Evolutionary conservation across 2,888 invertebrate genomes (phyloP), one percentile per base, ranked within the genome.

Genomic region (Flexamia atlantica): DNA sequence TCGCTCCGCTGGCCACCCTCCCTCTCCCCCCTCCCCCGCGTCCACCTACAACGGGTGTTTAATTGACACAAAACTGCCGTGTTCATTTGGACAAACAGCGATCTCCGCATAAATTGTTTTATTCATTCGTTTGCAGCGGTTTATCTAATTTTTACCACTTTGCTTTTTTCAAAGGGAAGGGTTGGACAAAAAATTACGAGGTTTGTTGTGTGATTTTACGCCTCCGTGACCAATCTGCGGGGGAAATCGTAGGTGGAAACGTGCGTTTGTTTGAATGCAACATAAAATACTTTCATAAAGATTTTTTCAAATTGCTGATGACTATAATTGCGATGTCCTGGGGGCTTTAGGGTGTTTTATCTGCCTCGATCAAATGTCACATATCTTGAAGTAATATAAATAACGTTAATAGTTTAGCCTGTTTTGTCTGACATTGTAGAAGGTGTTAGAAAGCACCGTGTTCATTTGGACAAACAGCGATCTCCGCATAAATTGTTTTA

Each of bases 1-100:
- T 74, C 83, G 46, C 70, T 80, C 80, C 28, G 23, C 74, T 46
- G 40, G 25, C 40, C 70, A 4, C 36, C 30, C 81, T 83, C 79
- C 40, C 82, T 72, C 81, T 84, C 79, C 50, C 82, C 32, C 53
- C 50, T 60, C 64, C 83, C 46, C 79, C 64, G 70, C 17, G 25
- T 64, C 82, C 53, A 50, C 70, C 40, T 23, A 10, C 70, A 25
- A 25, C 40, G 36, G 36, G 32, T 40, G 40, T 70, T 40, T 70
- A 70, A 70, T 70, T 70, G 70, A 36, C 70, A 40, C 40, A 70
- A 70, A 70, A 70, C 70, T 40, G 70, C 40, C 70, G 70, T 70
- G 70, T 70, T 70, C 70, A 70, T 70, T 70, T 40, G 70, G 36
- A 36, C n/a, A 70, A 70, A 70, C 70, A 40, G 40, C 70, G 40